Conservation (phyloP, 2,797 vertebrate species). For the Orientallactaga sibirica region DNA sequence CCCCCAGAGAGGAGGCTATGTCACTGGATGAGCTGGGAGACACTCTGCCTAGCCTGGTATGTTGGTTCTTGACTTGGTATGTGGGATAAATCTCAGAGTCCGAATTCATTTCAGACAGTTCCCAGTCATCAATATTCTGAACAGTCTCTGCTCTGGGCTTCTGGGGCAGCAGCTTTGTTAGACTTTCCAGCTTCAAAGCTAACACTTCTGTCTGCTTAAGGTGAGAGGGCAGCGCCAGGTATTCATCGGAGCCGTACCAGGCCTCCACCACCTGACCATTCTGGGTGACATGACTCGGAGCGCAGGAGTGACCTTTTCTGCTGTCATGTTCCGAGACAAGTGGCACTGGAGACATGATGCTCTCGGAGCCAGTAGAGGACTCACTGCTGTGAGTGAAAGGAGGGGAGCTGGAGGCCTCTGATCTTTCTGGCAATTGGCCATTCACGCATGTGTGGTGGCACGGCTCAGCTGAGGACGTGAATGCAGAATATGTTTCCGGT, state of each 20-base stretch:
- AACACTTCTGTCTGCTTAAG: constrained; percentile 96
- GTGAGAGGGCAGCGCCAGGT: constrained; percentile 96
- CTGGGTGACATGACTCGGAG: constrained; percentile 75
- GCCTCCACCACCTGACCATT: constrained; percentile 87
- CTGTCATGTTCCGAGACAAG: constrained; percentile 77
- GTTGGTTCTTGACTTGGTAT: constrained; percentile 86
- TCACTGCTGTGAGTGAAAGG: constrained; percentile 74
- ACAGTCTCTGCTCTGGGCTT: constrained; percentile 90
- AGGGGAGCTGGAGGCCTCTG: constrained; percentile 80
- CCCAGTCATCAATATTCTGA: constrained; percentile 98
- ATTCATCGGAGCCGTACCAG: constrained; percentile 98
- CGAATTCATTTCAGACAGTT: constrained; percentile 94
- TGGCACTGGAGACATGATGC: constrained; percentile 71
- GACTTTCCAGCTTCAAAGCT: constrained; percentile 94
- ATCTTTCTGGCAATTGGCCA: constrained; percentile 71
- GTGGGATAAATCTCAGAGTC: constrained; percentile 92
- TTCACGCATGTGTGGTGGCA: constrained; percentile 70
- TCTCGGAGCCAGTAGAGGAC: constrained; percentile 85
- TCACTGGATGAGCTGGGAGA: constrained; percentile 96
- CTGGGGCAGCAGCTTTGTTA: constrained; percentile 93
- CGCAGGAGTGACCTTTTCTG: constrained; percentile 79
- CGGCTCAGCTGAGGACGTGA: constrained; percentile 75
- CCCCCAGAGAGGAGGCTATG: constrained; percentile 92
- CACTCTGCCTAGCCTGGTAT: constrained; percentile 88
- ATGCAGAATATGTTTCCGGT: constrained; percentile 85